These are phyloP conservation scores for Drosophila persimilis DNA, from an alignment of 1,140 invertebrate species.

Conservation along the genomic window DNA sequence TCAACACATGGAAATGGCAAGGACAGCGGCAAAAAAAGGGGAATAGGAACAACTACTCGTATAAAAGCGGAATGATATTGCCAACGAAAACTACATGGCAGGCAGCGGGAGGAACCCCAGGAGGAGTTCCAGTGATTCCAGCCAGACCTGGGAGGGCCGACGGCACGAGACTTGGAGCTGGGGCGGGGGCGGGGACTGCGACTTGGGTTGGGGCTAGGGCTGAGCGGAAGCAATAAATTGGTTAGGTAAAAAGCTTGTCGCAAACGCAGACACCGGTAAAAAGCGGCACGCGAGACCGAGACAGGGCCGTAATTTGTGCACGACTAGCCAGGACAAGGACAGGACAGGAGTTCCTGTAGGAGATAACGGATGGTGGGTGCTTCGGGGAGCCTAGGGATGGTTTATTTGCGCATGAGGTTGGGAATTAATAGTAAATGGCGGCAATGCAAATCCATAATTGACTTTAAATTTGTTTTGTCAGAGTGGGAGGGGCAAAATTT, in stretches of 20 bases:
- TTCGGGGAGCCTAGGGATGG: slow-evolving; percentile 24
- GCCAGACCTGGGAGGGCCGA: slow-evolving; percentile 8
- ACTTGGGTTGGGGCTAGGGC: not conserved
- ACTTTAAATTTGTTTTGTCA: slow-evolving; percentile 39
- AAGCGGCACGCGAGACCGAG: slow-evolving; percentile 58
- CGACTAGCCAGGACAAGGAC: slow-evolving; percentile 4
- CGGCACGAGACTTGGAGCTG: slow-evolving; percentile 1
- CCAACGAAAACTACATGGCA: slow-evolving; percentile 20
- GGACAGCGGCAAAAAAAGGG: slow-evolving; percentile 48
- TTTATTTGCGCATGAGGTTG: slow-evolving; percentile 56
- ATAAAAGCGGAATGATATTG: slow-evolving; percentile 25
- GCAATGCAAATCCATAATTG: slow-evolving; percentile 44
- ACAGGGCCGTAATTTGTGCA: slow-evolving; percentile 58
- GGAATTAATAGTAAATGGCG: slow-evolving; percentile 62
- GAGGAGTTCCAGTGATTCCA: slow-evolving; percentile 12
- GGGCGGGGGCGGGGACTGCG: slow-evolving; percentile 16
- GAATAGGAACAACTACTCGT: slow-evolving; percentile 4
- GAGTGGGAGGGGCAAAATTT: not conserved
- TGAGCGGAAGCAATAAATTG: slow-evolving; percentile 76
- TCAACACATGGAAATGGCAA: slow-evolving; percentile 79
- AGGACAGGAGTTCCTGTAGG: not conserved
- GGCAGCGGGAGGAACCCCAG: not conserved
- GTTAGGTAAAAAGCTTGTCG: slow-evolving; percentile 78
- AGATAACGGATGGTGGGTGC: not conserved
- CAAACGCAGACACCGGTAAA: slow-evolving; percentile 70